Conservation (phyloP, 2,888 invertebrate species). For the Apodemia duryi region DNA sequence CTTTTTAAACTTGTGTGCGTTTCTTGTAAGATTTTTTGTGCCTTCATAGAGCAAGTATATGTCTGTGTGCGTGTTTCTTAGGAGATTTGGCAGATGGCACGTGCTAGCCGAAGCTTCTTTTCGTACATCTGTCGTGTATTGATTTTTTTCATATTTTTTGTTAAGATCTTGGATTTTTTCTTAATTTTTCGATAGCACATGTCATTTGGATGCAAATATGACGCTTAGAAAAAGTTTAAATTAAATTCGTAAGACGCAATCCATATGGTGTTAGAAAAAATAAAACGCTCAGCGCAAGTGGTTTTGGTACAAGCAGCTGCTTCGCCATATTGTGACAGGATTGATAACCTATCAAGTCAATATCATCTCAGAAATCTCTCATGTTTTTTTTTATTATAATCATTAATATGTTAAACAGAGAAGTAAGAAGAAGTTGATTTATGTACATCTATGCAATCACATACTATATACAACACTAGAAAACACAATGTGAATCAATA, state of each 20-base stretch:
- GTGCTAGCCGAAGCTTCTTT: constrained; percentile 65
- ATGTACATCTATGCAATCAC: too few relatives aligned
- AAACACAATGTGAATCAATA: too few relatives aligned
- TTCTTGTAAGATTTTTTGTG: constrained; percentile 43
- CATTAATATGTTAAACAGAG: too few relatives aligned
- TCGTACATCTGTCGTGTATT: constrained; percentile 71
- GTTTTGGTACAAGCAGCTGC: constrained; percentile 45
- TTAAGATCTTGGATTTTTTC: constrained; percentile 43
- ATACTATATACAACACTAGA: too few relatives aligned
- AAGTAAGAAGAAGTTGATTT: too few relatives aligned
- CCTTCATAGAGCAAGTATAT: constrained; percentile 32
- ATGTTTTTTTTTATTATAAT: too few relatives aligned
- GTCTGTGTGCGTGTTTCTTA: constrained; percentile 57
- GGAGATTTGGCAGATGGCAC: constrained; percentile 78
- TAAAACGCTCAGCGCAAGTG: constrained; percentile 67
- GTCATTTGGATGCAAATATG: constrained; percentile 75
- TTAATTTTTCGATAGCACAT: constrained; percentile 52
- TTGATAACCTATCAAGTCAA: constrained; percentile 18
- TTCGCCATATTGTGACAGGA: constrained; percentile 51
- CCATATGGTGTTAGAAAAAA: constrained; percentile 71
- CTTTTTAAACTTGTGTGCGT: constrained; percentile 49
- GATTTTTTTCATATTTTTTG: constrained; percentile 57
- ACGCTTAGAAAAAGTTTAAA: constrained; percentile 54
- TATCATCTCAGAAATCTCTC: background rate
- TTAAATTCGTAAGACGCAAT: constrained; percentile 51